These are phyloP conservation scores for Hipparchia semele DNA, from an alignment of 2,888 invertebrate genomes.

Conservation along the genomic window DNA sequence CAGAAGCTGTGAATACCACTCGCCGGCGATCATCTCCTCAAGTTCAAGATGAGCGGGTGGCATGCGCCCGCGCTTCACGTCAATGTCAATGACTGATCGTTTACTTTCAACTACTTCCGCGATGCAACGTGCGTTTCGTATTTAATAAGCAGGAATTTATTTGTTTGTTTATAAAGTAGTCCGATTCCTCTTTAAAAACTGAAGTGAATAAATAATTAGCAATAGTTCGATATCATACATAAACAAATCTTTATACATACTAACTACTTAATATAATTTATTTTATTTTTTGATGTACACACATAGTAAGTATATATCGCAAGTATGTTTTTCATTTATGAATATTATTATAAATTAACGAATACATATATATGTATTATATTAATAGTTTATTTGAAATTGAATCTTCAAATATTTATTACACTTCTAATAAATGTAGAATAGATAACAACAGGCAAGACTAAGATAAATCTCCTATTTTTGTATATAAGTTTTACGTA, in stretches of 20 bases:
- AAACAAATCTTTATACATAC: not conserved
- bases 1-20: constrained; percentile 54
- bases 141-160: constrained; percentile 7
- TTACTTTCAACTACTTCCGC: constrained; percentile 63
- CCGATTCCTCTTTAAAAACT: constrained; percentile 15
- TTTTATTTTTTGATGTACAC: no score
- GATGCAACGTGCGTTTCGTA: constrained; percentile 5
- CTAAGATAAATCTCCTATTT: not conserved
- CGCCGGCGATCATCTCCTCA: constrained; percentile 56
- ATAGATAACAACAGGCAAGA: not conserved
- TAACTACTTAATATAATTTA: not conserved
- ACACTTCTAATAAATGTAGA: not conserved
- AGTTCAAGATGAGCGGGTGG: constrained; percentile 72
- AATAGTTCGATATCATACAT: not conserved
- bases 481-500: not conserved
- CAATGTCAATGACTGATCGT: constrained; percentile 70
- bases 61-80: constrained; percentile 52
- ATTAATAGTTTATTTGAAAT: not conserved
- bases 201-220: constrained; percentile 3
- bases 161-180: not conserved
- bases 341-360: no score
- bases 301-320: no score
- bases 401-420: not conserved
- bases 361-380: not conserved
- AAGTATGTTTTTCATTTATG: no score